Base-by-base conservation (phyloP, 2,113 vertebrate species). In the Caretta caretta region DNA sequence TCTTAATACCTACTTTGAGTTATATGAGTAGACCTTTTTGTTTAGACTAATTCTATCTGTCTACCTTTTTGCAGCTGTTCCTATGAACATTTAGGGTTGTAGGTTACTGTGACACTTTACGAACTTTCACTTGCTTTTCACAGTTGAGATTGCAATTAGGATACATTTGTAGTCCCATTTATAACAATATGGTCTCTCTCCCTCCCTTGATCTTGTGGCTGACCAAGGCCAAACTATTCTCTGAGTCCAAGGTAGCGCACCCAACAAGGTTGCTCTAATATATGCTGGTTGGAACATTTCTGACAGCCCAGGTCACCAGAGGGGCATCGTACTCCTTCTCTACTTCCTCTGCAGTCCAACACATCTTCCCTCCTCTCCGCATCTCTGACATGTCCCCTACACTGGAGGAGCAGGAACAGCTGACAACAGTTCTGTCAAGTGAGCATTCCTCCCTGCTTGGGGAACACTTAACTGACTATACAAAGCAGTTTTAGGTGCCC, bases 361-460 rank as follows among this genome's bases (percentile, higher is more conserved):
- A 62, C 29, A 62, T 13, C 59, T 62, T 62, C 59, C 92, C 27
- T 5, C 87, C 19, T 86, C 82, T 62, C 88, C 62, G 22, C 14
- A 90, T 14, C 22, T 8, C 25, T 62, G 79, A 27, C 12, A 25
- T 1, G 14, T 38, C 6, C 29, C 20, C 10, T 17, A 59, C 22
- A 12, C 38, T 78, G 10, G 6, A 14, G 3, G 1, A 0, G 0
- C 8, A 65, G 13, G 29, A 16, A 13, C 29, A 35, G 27, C 12
- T 65, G 59, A 19, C n/a, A 38, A 72, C 3, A 69, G 35, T 51
- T 62, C 22, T 31, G 10, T 72, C 79, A 80, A 3, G 4, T 86
- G 49, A 24, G 62, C 12, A 57, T 85, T 5, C 24, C 90, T 42
- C 46, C 22, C 53, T 93, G 20, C 42, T 6, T 3, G 22, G 11